phyloP scores from a whole-genome alignment of 2,888 invertebrate species.

The Criorhina ranunculi region DNA sequence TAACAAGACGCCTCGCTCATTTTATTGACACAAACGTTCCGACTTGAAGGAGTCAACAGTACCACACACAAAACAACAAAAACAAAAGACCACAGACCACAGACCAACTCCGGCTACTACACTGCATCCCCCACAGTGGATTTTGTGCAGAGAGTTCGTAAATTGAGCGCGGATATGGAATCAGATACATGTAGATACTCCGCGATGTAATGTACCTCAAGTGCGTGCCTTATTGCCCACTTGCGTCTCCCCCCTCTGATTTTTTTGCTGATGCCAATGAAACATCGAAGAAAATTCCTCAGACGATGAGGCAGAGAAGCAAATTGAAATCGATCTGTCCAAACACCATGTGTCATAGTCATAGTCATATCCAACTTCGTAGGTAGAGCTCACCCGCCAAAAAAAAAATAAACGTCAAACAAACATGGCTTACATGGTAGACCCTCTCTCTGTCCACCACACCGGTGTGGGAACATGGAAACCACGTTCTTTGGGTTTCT shows the following conservation, averaged over 20 bases:
- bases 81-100: constrained; percentile 34
- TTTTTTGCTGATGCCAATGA: constrained; percentile 29
- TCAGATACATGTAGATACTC: constrained; percentile 38
- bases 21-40: constrained; percentile 62
- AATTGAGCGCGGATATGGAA: constrained; percentile 52
- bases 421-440: constrained; percentile 20
- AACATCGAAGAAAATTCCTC: constrained; percentile 22
- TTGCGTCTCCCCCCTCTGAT: too few species aligned
- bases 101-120: not conserved
- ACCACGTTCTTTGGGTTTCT: constrained; percentile 4
- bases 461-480: constrained; percentile 40
- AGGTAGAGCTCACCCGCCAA: not conserved
- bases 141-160: not conserved
- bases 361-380: not conserved
- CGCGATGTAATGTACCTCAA: constrained; percentile 52
- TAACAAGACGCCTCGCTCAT: constrained; percentile 54
- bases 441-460: too few species aligned
- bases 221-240: constrained; percentile 58
- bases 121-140: constrained; percentile 29
- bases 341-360: constrained; percentile 49
- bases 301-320: constrained; percentile 28
- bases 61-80: not conserved
- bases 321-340: constrained; percentile 62
- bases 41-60: not conserved
- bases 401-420: constrained; percentile 35